Base-by-base conservation (phyloP, 2,888 invertebrate genomes). In the Sepiola atlantica region DNA sequence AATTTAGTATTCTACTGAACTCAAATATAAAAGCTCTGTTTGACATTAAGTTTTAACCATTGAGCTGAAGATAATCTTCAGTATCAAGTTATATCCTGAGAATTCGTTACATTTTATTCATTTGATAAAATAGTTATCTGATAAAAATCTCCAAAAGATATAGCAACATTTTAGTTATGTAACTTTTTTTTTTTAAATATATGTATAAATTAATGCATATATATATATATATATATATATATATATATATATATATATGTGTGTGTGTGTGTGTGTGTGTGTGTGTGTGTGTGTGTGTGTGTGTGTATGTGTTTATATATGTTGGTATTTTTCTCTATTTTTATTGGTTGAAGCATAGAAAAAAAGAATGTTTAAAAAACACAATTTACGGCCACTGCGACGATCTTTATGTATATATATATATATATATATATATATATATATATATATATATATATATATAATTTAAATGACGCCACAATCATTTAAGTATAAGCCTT, bases 221-320 rank as follows among this genome's bases (percentile, higher is more conserved):
- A n/a, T n/a, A n/a, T n/a, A n/a, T n/a, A 77, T 77, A 77, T 77
- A 77, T 77, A 77, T 77, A 77, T 77, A 28, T 77, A 28, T 77
- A 77, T 77, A 77, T 77, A 77, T 77, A 77, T 77, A 77, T 77
- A 77, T 77, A 77, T 77, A 77, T 77, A 77, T 77, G 77, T 77
- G 77, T 77, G 77, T 77, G 24, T 77, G 24, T 77, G 24, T 77
- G 24, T 77, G 77, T 77, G 24, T 77, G 24, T 77, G 24, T 77
- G 24, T 77, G 24, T 77, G 24, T 77, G 24, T 77, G 24, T 90
- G 32, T 90, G 32, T 90, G 24, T 77, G 24, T 77, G 24, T 77
- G 24, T 77, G 24, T 77, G 24, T 77, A 77, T 77, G 24, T 77
- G 24, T 77, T 21, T 77, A 77, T 77, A 77, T 77, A 77, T 77